phyloP scores from a whole-genome alignment of 2,113 vertebrate genomes.

The Maccullochella peelii region DNA sequence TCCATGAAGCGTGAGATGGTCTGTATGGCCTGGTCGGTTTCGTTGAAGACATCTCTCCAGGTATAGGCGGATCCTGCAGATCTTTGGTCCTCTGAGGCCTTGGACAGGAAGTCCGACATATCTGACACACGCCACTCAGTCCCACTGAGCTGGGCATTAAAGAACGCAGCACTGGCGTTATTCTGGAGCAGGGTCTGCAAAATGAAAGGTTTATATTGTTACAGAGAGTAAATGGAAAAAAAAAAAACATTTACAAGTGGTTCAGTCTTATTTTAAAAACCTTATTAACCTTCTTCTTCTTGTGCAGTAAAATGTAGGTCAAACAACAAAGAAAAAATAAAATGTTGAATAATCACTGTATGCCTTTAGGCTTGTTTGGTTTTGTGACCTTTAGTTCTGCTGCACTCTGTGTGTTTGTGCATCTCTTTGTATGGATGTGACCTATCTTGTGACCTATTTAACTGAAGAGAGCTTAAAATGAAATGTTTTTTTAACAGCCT shows the following conservation, averaged over 20 bases:
- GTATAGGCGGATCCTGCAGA: constrained; percentile 84
- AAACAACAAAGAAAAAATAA: neutral
- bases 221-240: neutral
- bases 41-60: constrained; percentile 94
- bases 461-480: neutral
- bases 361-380: constrained; percentile 3
- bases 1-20: constrained; percentile 97
- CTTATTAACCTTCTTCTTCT: neutral
- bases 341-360: neutral
- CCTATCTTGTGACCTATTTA: neutral
- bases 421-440: neutral
- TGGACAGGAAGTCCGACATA: constrained; percentile 89
- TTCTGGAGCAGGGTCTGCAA: constrained; percentile 90
- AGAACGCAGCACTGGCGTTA: constrained; percentile 86
- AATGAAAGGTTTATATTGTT: neutral
- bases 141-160: constrained; percentile 83
- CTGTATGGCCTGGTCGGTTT: constrained; percentile 91
- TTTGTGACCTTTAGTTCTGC: neutral
- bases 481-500: neutral
- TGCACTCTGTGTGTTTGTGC: neutral
- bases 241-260: too few relatives aligned
- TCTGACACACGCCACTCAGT: constrained; percentile 91
- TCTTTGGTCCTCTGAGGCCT: constrained; percentile 84
- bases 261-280: too few relatives aligned
- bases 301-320: neutral